A percentile compares a stretch with the other conserved stretches of the same genome.
These are phyloP conservation scores for Vicugna pacos DNA, from an alignment of 2,113 vertebrate genomes.

Conservation along the genomic window DNA sequence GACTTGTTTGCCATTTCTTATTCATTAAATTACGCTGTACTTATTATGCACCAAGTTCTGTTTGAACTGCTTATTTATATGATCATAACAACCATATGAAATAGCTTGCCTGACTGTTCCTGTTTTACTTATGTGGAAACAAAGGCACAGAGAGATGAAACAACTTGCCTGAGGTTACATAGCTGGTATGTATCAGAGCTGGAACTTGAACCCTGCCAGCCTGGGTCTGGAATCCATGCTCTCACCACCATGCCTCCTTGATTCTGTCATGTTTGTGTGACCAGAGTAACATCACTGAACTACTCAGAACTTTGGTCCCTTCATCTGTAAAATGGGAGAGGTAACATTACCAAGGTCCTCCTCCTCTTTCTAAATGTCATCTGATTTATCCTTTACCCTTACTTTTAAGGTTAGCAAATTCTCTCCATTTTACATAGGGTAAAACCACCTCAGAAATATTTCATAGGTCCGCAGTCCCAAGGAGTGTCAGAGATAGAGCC, in stretches of 20 bases:
- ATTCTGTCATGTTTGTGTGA: not conserved
- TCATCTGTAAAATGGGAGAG: not conserved
- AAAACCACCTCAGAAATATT: not conserved
- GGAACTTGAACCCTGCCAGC: not conserved
- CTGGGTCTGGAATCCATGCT: not conserved
- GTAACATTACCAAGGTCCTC: not conserved
- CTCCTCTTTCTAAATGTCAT: not conserved
- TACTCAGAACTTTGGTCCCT: not conserved
- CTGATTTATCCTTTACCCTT: not conserved
- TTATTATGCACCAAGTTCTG: slow-evolving; percentile 1
- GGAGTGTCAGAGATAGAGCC: not conserved
- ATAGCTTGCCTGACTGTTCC: not conserved
- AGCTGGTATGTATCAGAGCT: not conserved
- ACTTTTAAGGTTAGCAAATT: not conserved
- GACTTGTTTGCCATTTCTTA: not conserved
- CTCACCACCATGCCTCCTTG: not conserved
- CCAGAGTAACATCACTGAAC: not conserved
- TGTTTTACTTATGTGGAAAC: not conserved
- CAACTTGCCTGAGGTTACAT: not conserved
- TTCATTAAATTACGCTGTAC: not conserved
- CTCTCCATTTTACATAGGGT: not conserved
- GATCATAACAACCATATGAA: not conserved
- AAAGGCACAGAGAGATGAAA: not conserved
- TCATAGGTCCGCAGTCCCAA: not conserved
- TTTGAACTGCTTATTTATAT: not conserved